A percentile compares a stretch with the other conserved stretches of the same genome.
phyloP scores from a whole-genome alignment of 2,888 invertebrate species.

The Tachina grossa region DNA sequence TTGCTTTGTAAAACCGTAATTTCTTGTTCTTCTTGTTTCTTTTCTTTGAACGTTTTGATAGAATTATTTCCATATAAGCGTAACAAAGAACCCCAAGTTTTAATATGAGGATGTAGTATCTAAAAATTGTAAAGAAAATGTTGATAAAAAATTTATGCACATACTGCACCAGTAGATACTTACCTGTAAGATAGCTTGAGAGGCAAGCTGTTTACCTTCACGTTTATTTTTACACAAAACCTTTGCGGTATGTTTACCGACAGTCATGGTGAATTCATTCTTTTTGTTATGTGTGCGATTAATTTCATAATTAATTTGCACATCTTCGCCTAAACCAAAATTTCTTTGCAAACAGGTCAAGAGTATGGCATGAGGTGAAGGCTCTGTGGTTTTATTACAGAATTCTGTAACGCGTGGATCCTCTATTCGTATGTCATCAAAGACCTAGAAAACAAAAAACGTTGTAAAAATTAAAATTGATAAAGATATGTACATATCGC shows the following conservation, averaged over 20 bases:
- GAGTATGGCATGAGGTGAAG: conserved; percentile 96
- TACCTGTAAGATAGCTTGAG: conserved; percentile 95
- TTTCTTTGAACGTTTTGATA: conserved; percentile 95
- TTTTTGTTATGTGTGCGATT: conserved; percentile 94
- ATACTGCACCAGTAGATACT: not conserved
- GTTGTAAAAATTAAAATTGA: conserved; percentile 1
- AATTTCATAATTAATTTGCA: conserved; percentile 93
- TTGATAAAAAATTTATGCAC: not conserved
- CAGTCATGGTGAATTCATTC: conserved; percentile 96
- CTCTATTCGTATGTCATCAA: conserved; percentile 95
- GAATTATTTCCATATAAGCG: conserved; percentile 96
- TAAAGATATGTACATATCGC: no score
- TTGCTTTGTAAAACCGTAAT: conserved; percentile 94
- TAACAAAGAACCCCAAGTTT: conserved; percentile 96
- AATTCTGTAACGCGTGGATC: conserved; percentile 97
- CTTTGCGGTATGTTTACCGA: conserved; percentile 94
- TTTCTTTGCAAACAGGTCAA: conserved; percentile 96
- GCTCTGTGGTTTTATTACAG: conserved; percentile 98
- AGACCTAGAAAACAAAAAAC: conserved; percentile 85
- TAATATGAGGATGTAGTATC: conserved; percentile 96
- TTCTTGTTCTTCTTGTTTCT: conserved; percentile 95
- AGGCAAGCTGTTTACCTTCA: conserved; percentile 97
- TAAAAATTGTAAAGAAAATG: conserved; percentile 79
- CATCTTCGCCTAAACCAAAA: conserved; percentile 92
- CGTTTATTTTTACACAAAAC: conserved; percentile 98